Evolutionary conservation across 2,113 vertebrate species (phyloP).

Genomic region (Mugil cephalus): DNA sequence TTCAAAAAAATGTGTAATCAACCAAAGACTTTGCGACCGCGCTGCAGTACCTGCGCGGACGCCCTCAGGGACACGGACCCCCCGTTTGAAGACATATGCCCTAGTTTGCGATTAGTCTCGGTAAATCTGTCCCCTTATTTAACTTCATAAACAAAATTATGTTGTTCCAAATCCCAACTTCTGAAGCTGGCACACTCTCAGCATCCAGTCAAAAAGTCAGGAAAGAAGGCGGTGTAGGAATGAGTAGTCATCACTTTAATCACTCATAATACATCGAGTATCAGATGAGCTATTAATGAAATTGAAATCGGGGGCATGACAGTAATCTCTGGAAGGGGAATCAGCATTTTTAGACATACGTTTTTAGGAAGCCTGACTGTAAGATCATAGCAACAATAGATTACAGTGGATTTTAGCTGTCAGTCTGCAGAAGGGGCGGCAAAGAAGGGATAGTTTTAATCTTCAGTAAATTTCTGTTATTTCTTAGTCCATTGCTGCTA

Average conservation of each 20-base stretch:
- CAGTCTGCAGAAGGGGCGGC: background rate
- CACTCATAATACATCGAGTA: too few relatives aligned
- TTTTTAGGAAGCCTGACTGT: background rate
- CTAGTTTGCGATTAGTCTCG: background rate
- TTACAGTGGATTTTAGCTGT: background rate
- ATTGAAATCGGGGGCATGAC: background rate
- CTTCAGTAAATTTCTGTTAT: background rate
- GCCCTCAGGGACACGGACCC: too few relatives aligned
- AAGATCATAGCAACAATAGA: background rate
- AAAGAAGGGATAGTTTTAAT: background rate
- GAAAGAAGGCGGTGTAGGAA: background rate
- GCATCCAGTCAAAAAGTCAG: background rate
- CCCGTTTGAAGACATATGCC: too few relatives aligned
- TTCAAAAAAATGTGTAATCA: too few relatives aligned
- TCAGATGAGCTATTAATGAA: background rate
- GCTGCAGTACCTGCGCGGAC: too few relatives aligned
- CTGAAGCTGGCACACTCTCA: background rate
- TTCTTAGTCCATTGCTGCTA: too few relatives aligned
- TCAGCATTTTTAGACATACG: background rate
- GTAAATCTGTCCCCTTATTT: background rate
- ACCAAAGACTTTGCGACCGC: too few relatives aligned
- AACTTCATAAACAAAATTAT: background rate
- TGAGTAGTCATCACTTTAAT: background rate
- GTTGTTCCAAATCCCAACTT: background rate
- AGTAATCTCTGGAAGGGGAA: background rate